These are phyloP conservation scores for Diorhabda carinulata DNA, from an alignment of 1,140 invertebrate genomes.

Conservation along the genomic window DNA sequence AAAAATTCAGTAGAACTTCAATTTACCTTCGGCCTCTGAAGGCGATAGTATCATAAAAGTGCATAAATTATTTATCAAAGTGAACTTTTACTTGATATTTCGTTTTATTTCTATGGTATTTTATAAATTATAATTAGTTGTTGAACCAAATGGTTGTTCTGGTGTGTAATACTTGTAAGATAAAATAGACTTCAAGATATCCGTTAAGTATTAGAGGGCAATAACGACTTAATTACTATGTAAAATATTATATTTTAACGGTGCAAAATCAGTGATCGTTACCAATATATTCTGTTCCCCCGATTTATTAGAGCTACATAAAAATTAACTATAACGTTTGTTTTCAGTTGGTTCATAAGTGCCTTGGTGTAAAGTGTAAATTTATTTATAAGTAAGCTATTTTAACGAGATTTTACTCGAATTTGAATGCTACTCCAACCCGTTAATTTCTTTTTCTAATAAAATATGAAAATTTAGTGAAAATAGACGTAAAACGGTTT, in stretches of 20 bases:
- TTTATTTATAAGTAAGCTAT: background rate
- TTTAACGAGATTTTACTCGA: no score
- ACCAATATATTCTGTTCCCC: slow-evolving; percentile 14
- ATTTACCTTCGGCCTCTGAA: no score
- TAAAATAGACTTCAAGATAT: background rate
- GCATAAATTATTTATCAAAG: no score
- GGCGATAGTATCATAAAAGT: no score
- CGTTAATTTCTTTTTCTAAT: background rate
- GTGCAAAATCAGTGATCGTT: slow-evolving; percentile 14
- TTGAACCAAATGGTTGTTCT: no score
- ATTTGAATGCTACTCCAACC: no score
- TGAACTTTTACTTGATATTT: no score
- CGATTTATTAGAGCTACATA: slow-evolving; percentile 15
- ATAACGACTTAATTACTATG: slow-evolving; percentile 12
- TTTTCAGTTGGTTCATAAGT: slow-evolving; percentile 12
- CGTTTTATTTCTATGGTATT: no score
- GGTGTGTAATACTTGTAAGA: background rate
- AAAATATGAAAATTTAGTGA: background rate
- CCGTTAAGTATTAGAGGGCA: slow-evolving; percentile 4
- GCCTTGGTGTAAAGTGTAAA: background rate
- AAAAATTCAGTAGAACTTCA: no score
- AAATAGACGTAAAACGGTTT: background rate
- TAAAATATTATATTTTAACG: slow-evolving; percentile 15
- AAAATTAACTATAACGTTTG: slow-evolving; percentile 15
- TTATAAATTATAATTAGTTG: no score